Evolutionary conservation across 2,797 vertebrate genomes (phyloP), one percentile per base, ranked within the genome.

Genomic region (Girardinus metallicus): DNA sequence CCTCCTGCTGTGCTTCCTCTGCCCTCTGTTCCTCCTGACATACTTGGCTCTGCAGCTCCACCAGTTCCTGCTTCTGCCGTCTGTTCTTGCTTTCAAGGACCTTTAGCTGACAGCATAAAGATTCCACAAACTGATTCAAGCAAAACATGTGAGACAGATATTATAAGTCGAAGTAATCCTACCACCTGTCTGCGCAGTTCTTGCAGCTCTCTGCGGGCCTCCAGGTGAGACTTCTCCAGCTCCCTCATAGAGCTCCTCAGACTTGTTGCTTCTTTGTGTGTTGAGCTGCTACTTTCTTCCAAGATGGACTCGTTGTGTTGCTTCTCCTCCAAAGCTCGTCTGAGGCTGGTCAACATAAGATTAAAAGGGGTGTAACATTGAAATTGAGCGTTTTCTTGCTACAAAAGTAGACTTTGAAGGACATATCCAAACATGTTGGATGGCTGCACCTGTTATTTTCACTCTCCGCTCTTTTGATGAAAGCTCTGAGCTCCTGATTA

Each of bases 381-480:
- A 79, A 43, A 34, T 72, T 29, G 0, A n/a, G 64, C 6, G 57
- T 68, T 39, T 47, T 12, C 6, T 39, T 29, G 31, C n/a, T 2
- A 31, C 1, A 68, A 44, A 34, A 39, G 60, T 4, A 43, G 47
- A 18, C 73, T 26, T 78, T 15, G 73, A 5, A 39, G 12, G 13
- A 53, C 55, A 73, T 53, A 16, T 77, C 43, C 36, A 43, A 31
- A 10, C 47, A 18, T 18, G 10, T 1, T 18, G 74, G 16, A 41
- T 10, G 49, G 47, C 36, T 12, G 15, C 87, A 97, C 97, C 96
- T 97, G 95, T 92, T 97, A 85, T 95, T 97, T 84, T 97, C 96
- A 46, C 94, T 94, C 86, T 97, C 95, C 0, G 91, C 91, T 86
- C 80, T 94, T 89, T 93, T 95, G 76, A 97, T 44, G 3, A 89